Percentiles rank a stretch among this genome's conserved stretches.
Conservation (phyloP, 2,113 vertebrate genomes). For the Meleagris gallopavo region DNA sequence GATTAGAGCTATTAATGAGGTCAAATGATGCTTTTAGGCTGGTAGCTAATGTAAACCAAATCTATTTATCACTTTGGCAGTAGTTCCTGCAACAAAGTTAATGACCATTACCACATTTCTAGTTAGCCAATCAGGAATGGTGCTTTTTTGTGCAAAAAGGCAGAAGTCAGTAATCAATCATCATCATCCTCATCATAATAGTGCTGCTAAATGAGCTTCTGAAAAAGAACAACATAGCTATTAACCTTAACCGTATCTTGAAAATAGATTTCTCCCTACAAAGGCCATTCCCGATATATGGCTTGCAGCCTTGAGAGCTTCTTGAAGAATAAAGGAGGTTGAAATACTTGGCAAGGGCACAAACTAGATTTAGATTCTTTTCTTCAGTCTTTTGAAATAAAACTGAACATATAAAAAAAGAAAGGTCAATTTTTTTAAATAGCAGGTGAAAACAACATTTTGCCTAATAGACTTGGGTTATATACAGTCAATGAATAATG, state of each 20-base stretch:
- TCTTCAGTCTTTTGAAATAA: constrained; percentile 10
- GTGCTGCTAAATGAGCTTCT: constrained; percentile 61
- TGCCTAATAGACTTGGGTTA: background rate
- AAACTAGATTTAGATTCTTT: constrained; percentile 14
- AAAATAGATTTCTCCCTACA: constrained; percentile 50
- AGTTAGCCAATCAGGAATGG: constrained; percentile 43
- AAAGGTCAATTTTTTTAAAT: constrained; percentile 40
- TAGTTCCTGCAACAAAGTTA: constrained; percentile 57
- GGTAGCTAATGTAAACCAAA: constrained; percentile 68
- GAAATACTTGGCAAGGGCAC: background rate
- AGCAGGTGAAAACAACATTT: constrained; percentile 21
- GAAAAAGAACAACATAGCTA: constrained; percentile 54
- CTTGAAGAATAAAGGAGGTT: constrained; percentile 34
- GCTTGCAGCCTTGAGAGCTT: constrained; percentile 41
- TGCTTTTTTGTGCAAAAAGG: constrained; percentile 60
- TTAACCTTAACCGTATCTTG: constrained; percentile 61
- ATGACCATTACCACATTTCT: constrained; percentile 58
- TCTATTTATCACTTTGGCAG: constrained; percentile 71
- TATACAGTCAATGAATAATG: background rate
- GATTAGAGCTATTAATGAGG: constrained; percentile 59
- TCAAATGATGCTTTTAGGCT: constrained; percentile 67
- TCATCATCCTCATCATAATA: constrained; percentile 58
- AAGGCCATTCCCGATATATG: background rate
- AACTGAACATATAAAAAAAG: background rate
- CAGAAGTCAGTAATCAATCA: constrained; percentile 62